Evolutionary conservation across 2,888 invertebrate species (phyloP), one percentile per base, ranked within the genome.

Genomic region (Girardia tigrina): DNA sequence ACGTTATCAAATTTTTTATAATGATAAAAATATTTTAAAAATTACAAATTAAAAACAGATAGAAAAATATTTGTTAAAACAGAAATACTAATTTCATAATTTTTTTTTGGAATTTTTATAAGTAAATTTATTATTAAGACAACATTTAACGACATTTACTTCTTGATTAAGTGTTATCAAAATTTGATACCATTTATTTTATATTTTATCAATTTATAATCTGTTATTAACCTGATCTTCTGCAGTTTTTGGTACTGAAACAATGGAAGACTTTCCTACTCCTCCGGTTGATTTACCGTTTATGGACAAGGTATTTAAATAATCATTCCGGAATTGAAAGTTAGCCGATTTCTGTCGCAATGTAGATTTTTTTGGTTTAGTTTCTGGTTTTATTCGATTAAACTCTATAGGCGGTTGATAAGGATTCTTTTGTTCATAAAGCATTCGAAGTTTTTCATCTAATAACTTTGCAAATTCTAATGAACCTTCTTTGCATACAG

Each of bases 371-470:
- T 56, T 56, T 56, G 56, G 8, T 56, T 56, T 56, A 56, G n/a
- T 56, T 12, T 56, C 56, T 56, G 4, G 56, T 16, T 56, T 56
- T 23, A 23, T 12, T 12, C 56, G 56, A 56, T 23, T 56, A 4
- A 56, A 20, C 23, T 56, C 56, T 20, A 56, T 56, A 12, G 56
- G 56, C 16, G 36, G 16, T 16, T 56, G 56, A 56, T 56, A 56
- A 12, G 56, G 4, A 56, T 56, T 56, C 23, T 23, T 56, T n/a
- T 56, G 4, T 56, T 56, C 56, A 56, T 56, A 56, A n/a, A 56
- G 56, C n/a, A 56, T 56, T 16, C 56, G 56, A 16, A 56, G 56
- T 56, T 56, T 56, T 16, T 56, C 56, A 56, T 56, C 56, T 56
- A 56, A 56, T 56, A 56, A 56, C 23, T 23, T 56, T 8, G 56